These are phyloP conservation scores for Odontophorus gujanensis DNA, from an alignment of 2,113 vertebrate species.

Conservation along the genomic window DNA sequence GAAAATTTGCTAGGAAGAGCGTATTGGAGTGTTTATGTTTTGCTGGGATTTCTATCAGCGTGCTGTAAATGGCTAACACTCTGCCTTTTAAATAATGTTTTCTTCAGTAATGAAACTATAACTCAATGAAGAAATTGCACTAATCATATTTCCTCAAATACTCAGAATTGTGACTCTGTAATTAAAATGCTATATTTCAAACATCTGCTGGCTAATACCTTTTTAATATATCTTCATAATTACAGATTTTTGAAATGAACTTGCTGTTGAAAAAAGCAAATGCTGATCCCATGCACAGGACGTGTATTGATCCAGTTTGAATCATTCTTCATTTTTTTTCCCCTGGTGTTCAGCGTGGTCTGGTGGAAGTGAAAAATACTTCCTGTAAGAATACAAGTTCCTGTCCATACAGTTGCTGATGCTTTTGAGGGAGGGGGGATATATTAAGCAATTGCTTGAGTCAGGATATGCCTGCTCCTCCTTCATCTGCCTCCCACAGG, in stretches of 20 bases:
- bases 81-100: slow-evolving; percentile 12
- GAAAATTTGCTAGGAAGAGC: slow-evolving; percentile 72
- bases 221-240: background rate
- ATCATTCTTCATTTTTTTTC: background rate
- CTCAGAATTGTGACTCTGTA: background rate
- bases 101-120: slow-evolving; percentile 22
- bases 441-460: background rate
- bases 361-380: background rate
- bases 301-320: background rate
- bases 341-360: background rate
- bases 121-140: slow-evolving; percentile 17
- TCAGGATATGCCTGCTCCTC: background rate
- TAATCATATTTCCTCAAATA: slow-evolving; percentile 16
- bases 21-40: slow-evolving; percentile 43
- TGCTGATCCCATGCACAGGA: rapidly evolving
- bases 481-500: rapidly evolving
- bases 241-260: background rate
- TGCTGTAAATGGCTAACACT: slow-evolving; percentile 24
- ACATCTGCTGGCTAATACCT: background rate
- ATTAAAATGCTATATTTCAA: background rate
- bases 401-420: background rate
- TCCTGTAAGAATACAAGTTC: no score
- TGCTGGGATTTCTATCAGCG: background rate
- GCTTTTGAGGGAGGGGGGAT: background rate
- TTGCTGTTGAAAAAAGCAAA: background rate